Percentiles rank a stretch among this genome's conserved stretches.
Evolutionary conservation across 2,113 vertebrate genomes (phyloP).

Genomic region (Delphinapterus leucas): DNA sequence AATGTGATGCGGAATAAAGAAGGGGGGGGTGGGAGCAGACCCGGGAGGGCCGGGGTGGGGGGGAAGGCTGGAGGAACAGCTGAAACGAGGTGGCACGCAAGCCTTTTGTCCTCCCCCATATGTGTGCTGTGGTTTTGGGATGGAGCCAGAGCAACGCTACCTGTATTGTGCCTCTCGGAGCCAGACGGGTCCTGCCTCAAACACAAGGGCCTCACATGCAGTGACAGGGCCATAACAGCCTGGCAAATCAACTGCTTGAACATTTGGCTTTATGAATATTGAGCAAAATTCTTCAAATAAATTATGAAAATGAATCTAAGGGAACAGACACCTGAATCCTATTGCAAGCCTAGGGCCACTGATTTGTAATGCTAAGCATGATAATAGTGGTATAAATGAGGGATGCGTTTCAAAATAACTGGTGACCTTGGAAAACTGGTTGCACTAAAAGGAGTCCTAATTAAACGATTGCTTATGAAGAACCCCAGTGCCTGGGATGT

Average conservation of each 20-base stretch:
- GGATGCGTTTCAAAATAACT: not conserved
- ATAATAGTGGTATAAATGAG: constrained; percentile 5
- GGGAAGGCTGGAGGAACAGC: constrained; percentile 54
- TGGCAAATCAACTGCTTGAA: constrained; percentile 47
- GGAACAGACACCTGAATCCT: constrained; percentile 61
- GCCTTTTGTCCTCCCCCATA: constrained; percentile 73
- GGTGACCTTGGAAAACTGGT: not conserved
- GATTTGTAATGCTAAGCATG: constrained; percentile 60
- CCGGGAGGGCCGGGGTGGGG: not conserved
- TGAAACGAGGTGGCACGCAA: constrained; percentile 36
- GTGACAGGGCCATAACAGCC: not conserved
- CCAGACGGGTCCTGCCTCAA: not conserved
- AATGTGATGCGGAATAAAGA: not conserved
- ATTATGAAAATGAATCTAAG: constrained; percentile 61
- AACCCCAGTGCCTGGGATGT: not conserved
- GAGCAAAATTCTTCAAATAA: constrained; percentile 64
- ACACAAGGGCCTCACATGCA: not conserved
- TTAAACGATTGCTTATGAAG: not conserved
- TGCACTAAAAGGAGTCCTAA: not conserved
- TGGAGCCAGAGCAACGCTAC: constrained; percentile 62
- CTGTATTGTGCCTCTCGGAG: constrained; percentile 53
- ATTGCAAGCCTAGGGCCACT: constrained; percentile 47
- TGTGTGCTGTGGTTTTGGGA: constrained; percentile 64
- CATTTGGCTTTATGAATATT: constrained; percentile 72
- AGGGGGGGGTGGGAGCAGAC: not conserved